Base-by-base conservation (phyloP, 2,888 invertebrate species). In the Frankliniella fusca region DNA sequence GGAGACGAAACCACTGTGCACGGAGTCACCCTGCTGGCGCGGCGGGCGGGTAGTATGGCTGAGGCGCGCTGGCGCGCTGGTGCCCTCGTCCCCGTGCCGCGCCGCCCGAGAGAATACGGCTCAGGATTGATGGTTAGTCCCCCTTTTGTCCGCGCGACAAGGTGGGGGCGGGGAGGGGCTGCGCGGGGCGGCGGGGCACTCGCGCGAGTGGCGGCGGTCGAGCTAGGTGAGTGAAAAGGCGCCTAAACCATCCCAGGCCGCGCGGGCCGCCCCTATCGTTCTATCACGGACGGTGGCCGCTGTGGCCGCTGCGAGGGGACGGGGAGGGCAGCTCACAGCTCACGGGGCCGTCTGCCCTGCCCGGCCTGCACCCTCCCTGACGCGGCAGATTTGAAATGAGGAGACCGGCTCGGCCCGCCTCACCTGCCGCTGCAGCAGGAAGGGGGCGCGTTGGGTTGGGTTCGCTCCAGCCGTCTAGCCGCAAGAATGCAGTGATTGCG, bases 41-140 rank as follows among this genome's bases (percentile, higher is more conserved):
- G 2, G 65, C 65, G 20, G 65, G 70, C n/a, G 7, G 70, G 61
- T 11, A n/a, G 61, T 20, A n/a, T 54, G 54, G 8, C 18, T 18
- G 54, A 7, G 54, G 54, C 2, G 54, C 54, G 61, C 20, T 20
- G 18, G 18, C 61, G 15, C n/a, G n/a, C 20, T 7, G n/a, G n/a
- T 18, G 20, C n/a, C 61, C n/a, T 61, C 54, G 54, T 9, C 18
- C 15, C 54, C 1, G 18, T 9, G 3, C 54, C 1, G 54, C 18
- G 54, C 54, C 54, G n/a, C 18, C 54, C 1, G 54, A 54, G 54
- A 61, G 61, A 61, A 18, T 61, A 18, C 18, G 61, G 18, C 61
- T n/a, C 61, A 61, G 61, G 61, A 61, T 61, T 61, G 61, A 61
- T 61, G 61, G 61, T 61, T 61, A 61, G 12, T n/a, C 61, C 61